A percentile compares a stretch with the other conserved stretches of the same genome.
These are phyloP conservation scores for Drosophila sp. DNA, from an alignment of 1,140 invertebrate genomes.

Conservation along the genomic window DNA sequence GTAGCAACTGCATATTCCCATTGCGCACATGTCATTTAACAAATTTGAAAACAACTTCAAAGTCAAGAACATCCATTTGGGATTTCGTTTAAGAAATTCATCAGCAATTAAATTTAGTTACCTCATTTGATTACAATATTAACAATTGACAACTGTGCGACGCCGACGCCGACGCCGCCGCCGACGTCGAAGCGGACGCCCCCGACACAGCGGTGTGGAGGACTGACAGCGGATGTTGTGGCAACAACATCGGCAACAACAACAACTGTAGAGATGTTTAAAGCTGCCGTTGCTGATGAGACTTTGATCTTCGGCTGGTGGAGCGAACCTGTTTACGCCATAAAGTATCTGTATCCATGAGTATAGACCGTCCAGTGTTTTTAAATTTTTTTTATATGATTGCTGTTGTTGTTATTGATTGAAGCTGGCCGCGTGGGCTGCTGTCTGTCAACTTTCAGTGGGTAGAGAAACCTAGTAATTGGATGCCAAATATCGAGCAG, in stretches of 20 bases:
- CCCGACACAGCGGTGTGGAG: constrained; percentile 13
- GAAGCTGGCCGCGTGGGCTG: constrained; percentile 57
- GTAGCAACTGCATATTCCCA: background rate
- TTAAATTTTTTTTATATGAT: no score
- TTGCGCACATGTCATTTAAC: background rate
- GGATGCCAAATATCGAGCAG: constrained; percentile 73
- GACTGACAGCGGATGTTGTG: constrained; percentile 61
- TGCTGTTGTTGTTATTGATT: constrained; percentile 49
- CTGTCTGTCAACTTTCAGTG: constrained; percentile 14
- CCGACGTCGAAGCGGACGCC: constrained; percentile 31
- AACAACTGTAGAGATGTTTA: constrained; percentile 37
- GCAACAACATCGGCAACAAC: constrained; percentile 35
- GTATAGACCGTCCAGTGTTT: constrained; percentile 47
- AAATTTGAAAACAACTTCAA: constrained; percentile 7
- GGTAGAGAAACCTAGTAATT: constrained; percentile 45
- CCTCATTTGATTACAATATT: constrained; percentile 6
- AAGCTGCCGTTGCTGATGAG: constrained; percentile 65
- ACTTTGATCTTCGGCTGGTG: constrained; percentile 65
- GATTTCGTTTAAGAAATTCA: background rate
- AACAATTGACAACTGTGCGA: constrained; percentile 51
- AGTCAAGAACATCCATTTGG: constrained; percentile 2
- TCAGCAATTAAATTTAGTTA: constrained; percentile 14
- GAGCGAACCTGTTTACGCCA: constrained; percentile 69
- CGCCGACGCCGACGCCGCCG: constrained; percentile 18
- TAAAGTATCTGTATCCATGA: constrained; percentile 66